Base-by-base conservation (phyloP, 2,113 vertebrate genomes). In the Uria aalge region DNA sequence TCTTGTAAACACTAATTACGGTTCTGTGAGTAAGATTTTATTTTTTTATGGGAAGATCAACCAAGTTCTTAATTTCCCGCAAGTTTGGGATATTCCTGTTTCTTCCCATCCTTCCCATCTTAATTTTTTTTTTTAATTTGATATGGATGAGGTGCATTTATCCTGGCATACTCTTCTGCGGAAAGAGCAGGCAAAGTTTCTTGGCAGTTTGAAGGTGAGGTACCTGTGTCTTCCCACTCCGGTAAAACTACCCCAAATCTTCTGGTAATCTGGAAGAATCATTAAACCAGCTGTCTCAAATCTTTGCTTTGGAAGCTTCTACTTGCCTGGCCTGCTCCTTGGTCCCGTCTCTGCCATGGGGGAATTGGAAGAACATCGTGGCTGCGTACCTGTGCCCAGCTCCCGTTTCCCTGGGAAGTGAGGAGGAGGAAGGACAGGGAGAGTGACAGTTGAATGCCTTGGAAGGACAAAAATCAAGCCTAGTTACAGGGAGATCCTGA, bases 311-410 rank as follows among this genome's bases (percentile, higher is more conserved):
- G 62, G 72, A 72, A 71, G 56, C 27, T 85, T 26, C 41, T 41
- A 0, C 59, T 75, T 71, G 41, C 15, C 15, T 27, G 12, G 4
- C 16, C 52, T 73, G 18, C 22, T 57, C 2, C 0, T 22, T 11
- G 6, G 19, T 67, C 29, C 20, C 1, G 0, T 59, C n/a, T n/a
- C n/a, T 62, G 41, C 74, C 14, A 0, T 22, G 29, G 68, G 53
- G 30, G 22, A 2, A 32, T 4, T 79, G 47, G 85, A 53, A n/a
- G 48, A 50, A 21, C 30, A 4, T 56, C 0, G 4, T 78, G 52
- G 72, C 26, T 50, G 36, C 10, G 21, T 8, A 9, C 26, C 12
- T 92, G 43, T 72, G 36, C 34, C 41, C 27, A 41, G 76, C 43
- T 92, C 52, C 56, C 1, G 0, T 40, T 68, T 72, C 17, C 3